These are phyloP conservation scores for Mormyrus hasselquistii DNA, from an alignment of 2,797 vertebrate genomes.

Conservation along the genomic window DNA sequence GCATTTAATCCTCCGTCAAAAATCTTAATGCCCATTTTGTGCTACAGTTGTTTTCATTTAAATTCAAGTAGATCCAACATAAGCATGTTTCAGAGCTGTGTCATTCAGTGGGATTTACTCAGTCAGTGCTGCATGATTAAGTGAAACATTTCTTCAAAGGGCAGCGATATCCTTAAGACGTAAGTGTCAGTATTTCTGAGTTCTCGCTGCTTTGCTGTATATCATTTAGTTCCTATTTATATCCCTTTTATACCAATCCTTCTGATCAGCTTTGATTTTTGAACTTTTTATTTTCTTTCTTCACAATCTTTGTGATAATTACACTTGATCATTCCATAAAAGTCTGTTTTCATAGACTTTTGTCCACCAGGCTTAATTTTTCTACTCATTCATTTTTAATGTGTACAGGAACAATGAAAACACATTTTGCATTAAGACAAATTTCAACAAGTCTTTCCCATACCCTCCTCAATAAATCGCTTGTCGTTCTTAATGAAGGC, in stretches of 20 bases:
- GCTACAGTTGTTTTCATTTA: background rate
- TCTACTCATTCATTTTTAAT: background rate
- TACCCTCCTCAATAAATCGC: constrained; percentile 49
- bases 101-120: background rate
- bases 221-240: background rate
- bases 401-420: constrained; percentile 7
- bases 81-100: background rate
- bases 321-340: background rate
- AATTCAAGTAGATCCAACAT: background rate
- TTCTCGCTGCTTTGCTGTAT: background rate
- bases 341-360: background rate
- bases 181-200: background rate
- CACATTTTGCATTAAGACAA: constrained; percentile 28
- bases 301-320: background rate
- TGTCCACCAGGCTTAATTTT: background rate
- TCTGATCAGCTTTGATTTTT: background rate
- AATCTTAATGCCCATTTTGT: background rate
- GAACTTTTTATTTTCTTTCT: background rate
- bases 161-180: background rate
- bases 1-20: background rate
- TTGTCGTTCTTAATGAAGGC: constrained; percentile 55
- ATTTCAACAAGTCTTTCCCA: constrained; percentile 42
- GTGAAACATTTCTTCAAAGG: background rate
- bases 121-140: background rate
- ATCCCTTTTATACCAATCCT: background rate